Evolutionary conservation across 2,888 invertebrate genomes (phyloP), one percentile per base, ranked within the genome.

Genomic region (Acanthopleura granulata): DNA sequence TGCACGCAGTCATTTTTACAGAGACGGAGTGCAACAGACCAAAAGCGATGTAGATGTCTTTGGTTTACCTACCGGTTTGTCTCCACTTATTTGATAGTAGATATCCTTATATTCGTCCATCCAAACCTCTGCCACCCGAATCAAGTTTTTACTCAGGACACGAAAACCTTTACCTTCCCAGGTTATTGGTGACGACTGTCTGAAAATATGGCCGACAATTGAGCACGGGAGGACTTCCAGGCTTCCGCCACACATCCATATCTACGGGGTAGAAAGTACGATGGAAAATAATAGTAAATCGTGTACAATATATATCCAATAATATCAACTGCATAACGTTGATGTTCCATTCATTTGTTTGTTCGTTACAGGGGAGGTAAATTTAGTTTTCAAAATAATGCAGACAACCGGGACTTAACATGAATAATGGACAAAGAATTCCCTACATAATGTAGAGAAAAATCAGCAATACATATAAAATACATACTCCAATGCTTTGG

Each of bases 201-300:
- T 18, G 66, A 66, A 66, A 15, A 66, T 27, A 25, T 66, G 66
- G 25, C 66, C 66, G 27, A 66, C 66, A 66, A 27, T 15, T 66
- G 66, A 66, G 29, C 66, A 66, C 15, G 66, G 66, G 29, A 27
- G 16, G 1, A 66, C 66, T 25, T 27, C 66, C 16, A 66, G 16
- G 22, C 22, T 66, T 66, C 66, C 66, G 4, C 66, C 66, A 66
- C 66, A 66, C 66, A 66, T 66, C 66, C 66, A 66, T 3, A 66
- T 66, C 66, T 66, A 57, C 12, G 6, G 18, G 57, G 12, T 18
- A 57, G 12, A n/a, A 22, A 57, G 22, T 9, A 57, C 3, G 22
- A 22, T 22, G 22, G 18, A n/a, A 1, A 12, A 57, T 22, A 57
- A n/a, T 57, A 57, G 12, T 12, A n/a, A 3, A 12, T 22, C 18